A percentile compares a stretch with the other conserved stretches of the same genome.
Conservation (phyloP, 2,888 invertebrate species). For the Archaeoteleia sp. region DNA sequence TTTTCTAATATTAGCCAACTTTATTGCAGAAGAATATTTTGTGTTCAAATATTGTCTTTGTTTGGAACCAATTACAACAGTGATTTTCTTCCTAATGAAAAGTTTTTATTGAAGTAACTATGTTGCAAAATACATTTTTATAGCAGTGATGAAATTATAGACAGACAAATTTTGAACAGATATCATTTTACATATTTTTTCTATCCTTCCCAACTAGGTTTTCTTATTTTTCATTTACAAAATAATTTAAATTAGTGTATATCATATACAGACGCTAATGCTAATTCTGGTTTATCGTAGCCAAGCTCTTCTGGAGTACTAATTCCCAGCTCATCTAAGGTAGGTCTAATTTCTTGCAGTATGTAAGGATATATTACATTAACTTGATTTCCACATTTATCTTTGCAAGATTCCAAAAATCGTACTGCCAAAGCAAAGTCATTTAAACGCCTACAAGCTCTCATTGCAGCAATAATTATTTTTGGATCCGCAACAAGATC, state of each 20-base stretch:
- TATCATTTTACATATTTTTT: no score
- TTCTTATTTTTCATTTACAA: neutral
- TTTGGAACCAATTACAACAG: slow-evolving; percentile 18
- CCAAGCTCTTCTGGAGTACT: slow-evolving; percentile 96
- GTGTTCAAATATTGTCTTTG: slow-evolving; percentile 10
- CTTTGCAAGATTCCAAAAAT: slow-evolving; percentile 93
- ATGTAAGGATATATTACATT: slow-evolving; percentile 91
- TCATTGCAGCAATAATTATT: slow-evolving; percentile 89
- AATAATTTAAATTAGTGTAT: slow-evolving; percentile 74
- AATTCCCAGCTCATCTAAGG: slow-evolving; percentile 94
- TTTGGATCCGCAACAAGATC: slow-evolving; percentile 95
- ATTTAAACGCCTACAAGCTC: slow-evolving; percentile 94
- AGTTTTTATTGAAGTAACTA: no score
- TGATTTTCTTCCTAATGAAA: no score
- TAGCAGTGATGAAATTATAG: no score
- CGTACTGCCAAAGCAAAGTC: slow-evolving; percentile 95
- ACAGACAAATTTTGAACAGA: no score
- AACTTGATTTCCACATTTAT: slow-evolving; percentile 87
- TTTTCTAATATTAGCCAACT: slow-evolving; percentile 40
- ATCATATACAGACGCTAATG: slow-evolving; percentile 84
- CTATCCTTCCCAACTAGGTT: no score
- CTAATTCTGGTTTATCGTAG: slow-evolving; percentile 97
- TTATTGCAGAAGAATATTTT: slow-evolving; percentile 12
- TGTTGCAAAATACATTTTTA: no score
- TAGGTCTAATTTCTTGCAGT: slow-evolving; percentile 92